Evolutionary conservation across 2,888 invertebrate species (phyloP).

Genomic region (Leptinotarsa peninsularis): DNA sequence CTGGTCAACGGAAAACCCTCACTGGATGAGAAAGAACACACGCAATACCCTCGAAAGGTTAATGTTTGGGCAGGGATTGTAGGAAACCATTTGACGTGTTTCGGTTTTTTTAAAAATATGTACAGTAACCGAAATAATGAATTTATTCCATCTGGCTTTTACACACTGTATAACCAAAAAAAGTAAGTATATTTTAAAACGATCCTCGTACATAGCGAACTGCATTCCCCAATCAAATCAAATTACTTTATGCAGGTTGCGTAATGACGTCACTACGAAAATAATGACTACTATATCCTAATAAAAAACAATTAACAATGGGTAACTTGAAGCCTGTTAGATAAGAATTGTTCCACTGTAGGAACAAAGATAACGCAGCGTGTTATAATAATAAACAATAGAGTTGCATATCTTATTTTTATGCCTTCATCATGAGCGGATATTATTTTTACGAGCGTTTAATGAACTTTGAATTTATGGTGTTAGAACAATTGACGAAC

Average conservation of each 20-base stretch:
- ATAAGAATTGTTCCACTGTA: constrained; percentile 14
- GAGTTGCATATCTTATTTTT: constrained; percentile 9
- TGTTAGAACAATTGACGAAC: not conserved
- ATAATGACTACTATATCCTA: constrained; percentile 1
- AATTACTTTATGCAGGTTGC: constrained; percentile 3
- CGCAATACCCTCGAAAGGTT: too few relatives aligned
- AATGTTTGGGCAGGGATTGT: too few relatives aligned
- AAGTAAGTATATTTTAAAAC: too few relatives aligned
- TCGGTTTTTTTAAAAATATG: too few relatives aligned
- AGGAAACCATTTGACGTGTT: too few relatives aligned
- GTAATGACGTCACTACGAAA: constrained; percentile 6
- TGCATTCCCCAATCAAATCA: not conserved
- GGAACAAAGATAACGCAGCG: constrained; percentile 6
- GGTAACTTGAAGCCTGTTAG: constrained; percentile 3
- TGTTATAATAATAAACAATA: constrained; percentile 16
- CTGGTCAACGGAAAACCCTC: too few relatives aligned
- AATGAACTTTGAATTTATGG: constrained; percentile 5
- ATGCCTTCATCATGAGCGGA: constrained; percentile 5
- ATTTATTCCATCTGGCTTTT: too few relatives aligned
- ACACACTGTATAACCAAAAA: too few relatives aligned
- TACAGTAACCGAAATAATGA: too few relatives aligned
- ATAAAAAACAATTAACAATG: constrained; percentile 12
- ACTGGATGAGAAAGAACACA: too few relatives aligned
- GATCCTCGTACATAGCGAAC: not conserved
- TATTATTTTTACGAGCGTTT: constrained; percentile 10